Percentiles rank a stretch among this genome's conserved stretches.
phyloP scores from a whole-genome alignment of 1,140 invertebrate species.

The Drosophila chauvacae region DNA sequence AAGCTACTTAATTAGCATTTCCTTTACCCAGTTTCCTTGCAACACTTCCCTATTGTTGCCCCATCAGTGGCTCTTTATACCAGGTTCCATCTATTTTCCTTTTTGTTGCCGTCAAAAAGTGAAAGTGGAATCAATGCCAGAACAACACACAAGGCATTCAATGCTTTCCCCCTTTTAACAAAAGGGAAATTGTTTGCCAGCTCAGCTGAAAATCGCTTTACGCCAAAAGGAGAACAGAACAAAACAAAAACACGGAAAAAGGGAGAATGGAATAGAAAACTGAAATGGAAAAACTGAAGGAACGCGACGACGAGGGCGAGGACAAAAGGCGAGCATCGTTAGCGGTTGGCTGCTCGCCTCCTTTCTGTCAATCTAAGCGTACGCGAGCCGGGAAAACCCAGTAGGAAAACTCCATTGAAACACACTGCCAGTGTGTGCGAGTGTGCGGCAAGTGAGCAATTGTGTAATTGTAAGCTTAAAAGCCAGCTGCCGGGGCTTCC shows the following conservation, averaged over 20 bases:
- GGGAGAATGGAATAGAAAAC: slow-evolving; percentile 5
- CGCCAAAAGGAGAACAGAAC: slow-evolving; percentile 26
- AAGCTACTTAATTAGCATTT: not conserved
- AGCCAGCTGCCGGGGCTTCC: slow-evolving; percentile 27
- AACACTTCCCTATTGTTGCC: slow-evolving; percentile 2
- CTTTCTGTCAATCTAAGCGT: slow-evolving; percentile 18
- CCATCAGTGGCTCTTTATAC: slow-evolving; percentile 7
- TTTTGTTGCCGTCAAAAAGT: slow-evolving; percentile 18
- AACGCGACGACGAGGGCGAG: slow-evolving; percentile 19
- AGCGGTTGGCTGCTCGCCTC: slow-evolving; percentile 36
- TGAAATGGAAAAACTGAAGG: not conserved
- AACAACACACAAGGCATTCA: slow-evolving; percentile 8
- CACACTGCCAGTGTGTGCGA: not conserved
- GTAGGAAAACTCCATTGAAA: slow-evolving; percentile 7
- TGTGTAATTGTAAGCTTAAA: slow-evolving; percentile 62
- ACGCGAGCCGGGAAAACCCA: not conserved
- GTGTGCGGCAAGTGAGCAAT: slow-evolving; percentile 43
- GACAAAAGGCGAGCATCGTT: slow-evolving; percentile 55
- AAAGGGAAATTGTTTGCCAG: slow-evolving; percentile 56
- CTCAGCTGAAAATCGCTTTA: slow-evolving; percentile 60
- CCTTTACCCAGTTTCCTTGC: not conserved
- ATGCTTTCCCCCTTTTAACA: slow-evolving; percentile 13
- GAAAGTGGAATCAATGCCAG: slow-evolving; percentile 42
- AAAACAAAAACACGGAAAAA: not conserved
- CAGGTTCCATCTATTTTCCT: not conserved